These are phyloP conservation scores for Crotalus tigris DNA, from an alignment of 2,113 vertebrate genomes.

Conservation along the genomic window DNA sequence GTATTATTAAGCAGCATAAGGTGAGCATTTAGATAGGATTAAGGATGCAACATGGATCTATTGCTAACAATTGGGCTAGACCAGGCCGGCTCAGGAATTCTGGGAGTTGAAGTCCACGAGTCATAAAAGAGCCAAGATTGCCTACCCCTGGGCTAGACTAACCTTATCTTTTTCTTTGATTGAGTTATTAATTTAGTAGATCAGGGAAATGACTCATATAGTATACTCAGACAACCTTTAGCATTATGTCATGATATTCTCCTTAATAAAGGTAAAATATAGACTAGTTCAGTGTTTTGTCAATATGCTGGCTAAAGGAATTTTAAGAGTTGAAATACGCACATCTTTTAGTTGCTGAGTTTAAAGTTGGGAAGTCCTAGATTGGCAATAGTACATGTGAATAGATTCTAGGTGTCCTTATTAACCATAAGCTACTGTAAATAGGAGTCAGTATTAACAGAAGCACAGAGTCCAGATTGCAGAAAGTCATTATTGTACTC, in stretches of 20 bases:
- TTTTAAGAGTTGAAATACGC: not conserved
- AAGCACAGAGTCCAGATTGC: not conserved
- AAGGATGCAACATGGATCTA: not conserved
- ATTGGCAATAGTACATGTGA: not conserved
- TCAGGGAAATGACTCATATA: not conserved
- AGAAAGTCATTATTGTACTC: not conserved
- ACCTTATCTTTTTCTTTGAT: not conserved
- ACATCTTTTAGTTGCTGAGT: not conserved
- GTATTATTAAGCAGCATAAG: not conserved
- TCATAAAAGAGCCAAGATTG: no score
- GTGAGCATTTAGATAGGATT: not conserved
- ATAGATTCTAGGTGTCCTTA: not conserved
- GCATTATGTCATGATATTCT: not conserved
- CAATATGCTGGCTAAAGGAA: not conserved
- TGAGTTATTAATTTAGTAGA: not conserved
- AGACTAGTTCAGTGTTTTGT: not conserved
- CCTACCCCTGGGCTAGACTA: not conserved
- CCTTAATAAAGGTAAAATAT: not conserved
- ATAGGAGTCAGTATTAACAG: not conserved
- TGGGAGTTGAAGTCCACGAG: no score
- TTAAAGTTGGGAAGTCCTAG: not conserved
- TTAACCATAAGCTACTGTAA: not conserved
- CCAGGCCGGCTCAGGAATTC: no score
- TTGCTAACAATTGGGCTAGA: not conserved
- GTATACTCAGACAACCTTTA: not conserved